phyloP scores from a whole-genome alignment of 2,888 invertebrate genomes.

The Neocrepidodera transversa region DNA sequence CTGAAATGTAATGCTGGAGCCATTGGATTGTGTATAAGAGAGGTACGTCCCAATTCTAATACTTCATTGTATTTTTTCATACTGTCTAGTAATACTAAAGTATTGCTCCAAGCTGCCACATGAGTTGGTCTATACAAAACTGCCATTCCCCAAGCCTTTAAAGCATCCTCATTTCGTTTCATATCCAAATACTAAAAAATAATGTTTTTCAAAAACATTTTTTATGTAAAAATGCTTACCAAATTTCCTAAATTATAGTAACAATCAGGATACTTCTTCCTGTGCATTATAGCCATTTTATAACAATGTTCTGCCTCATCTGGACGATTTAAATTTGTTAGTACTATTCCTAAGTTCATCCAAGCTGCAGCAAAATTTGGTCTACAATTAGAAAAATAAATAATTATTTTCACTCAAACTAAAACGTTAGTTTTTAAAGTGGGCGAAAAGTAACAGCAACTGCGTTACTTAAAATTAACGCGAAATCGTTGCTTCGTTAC shows the following conservation, averaged over 20 bases:
- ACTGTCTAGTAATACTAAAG: constrained; percentile 84
- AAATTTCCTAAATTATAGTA: constrained; percentile 94
- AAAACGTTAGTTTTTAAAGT: too few relatives aligned
- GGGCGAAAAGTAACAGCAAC: too few relatives aligned
- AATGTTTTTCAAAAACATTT: background rate
- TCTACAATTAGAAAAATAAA: constrained; percentile 59
- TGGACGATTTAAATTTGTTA: constrained; percentile 75
- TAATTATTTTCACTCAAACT: too few relatives aligned
- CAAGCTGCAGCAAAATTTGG: constrained; percentile 93
- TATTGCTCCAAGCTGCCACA: constrained; percentile 90
- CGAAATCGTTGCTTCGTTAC: too few relatives aligned
- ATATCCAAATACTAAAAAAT: constrained; percentile 77
- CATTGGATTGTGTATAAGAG: constrained; percentile 73
- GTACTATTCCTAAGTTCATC: constrained; percentile 97
- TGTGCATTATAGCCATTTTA: constrained; percentile 75
- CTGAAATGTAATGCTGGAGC: constrained; percentile 85
- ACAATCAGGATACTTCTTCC: constrained; percentile 88
- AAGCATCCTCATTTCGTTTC: constrained; percentile 75
- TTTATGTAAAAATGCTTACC: constrained; percentile 63
- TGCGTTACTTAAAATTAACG: too few relatives aligned
- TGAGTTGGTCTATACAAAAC: constrained; percentile 80
- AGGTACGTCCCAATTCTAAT: constrained; percentile 72
- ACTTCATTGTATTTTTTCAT: constrained; percentile 67
- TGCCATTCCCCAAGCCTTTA: constrained; percentile 83
- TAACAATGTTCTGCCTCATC: constrained; percentile 81